These are phyloP conservation scores for Icerya purchasi DNA, from an alignment of 2,888 invertebrate genomes.

Conservation along the genomic window DNA sequence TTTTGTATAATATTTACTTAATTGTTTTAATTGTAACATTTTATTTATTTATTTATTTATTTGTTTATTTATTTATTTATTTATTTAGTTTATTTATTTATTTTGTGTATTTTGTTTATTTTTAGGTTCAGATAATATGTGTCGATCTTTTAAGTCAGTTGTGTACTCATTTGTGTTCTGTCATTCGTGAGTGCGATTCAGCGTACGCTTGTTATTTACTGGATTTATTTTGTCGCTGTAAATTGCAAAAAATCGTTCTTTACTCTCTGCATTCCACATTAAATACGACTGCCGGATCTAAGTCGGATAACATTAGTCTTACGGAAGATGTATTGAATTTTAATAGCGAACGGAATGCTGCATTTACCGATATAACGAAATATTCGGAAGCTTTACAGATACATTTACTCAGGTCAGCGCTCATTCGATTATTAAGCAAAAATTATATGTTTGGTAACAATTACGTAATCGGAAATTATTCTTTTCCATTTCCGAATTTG, in stretches of 20 bases:
- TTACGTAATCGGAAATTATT: no score
- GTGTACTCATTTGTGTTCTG: slow-evolving; percentile 45
- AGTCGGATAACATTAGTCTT: slow-evolving; percentile 24
- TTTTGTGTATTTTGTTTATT: no score
- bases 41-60: no score
- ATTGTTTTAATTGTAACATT: no score
- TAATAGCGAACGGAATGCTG: slow-evolving; percentile 31
- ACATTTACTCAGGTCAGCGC: not conserved
- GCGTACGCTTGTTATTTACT: slow-evolving; percentile 54
- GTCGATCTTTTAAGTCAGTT: slow-evolving; percentile 49
- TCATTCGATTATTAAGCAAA: no score
- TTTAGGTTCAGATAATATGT: slow-evolving; percentile 37
- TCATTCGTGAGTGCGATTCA: slow-evolving; percentile 53
- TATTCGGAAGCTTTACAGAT: not conserved
- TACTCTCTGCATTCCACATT: slow-evolving; percentile 61
- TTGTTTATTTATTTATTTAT: no score
- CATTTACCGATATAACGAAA: not conserved
- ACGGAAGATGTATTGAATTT: slow-evolving; percentile 53
- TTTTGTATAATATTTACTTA: no score
- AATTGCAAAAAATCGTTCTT: slow-evolving; percentile 60
- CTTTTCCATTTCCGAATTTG: no score
- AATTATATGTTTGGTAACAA: no score
- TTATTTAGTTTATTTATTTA: no score
- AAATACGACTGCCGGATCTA: slow-evolving; percentile 24
- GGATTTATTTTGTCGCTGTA: slow-evolving; percentile 49